phyloP scores from a whole-genome alignment of 1,140 invertebrate genomes.

The Mizuhopecten yessoensis region DNA sequence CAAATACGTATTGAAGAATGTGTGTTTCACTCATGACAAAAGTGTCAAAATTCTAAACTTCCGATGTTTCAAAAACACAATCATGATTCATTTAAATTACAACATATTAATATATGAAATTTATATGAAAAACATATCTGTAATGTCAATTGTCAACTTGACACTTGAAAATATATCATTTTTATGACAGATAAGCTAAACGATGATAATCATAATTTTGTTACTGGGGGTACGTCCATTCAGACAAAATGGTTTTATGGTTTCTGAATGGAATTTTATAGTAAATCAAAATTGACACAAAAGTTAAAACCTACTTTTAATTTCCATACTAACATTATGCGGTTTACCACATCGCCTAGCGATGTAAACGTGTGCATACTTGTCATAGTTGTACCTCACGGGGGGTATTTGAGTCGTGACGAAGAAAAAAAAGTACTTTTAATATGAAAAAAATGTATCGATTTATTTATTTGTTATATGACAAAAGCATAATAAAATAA shows the following conservation, averaged over 20 bases:
- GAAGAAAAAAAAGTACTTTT: no score
- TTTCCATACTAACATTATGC: neutral
- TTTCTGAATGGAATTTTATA: neutral
- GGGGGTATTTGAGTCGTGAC: no score
- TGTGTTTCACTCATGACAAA: neutral
- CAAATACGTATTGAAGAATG: neutral
- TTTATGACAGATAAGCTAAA: neutral
- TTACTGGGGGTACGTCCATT: neutral
- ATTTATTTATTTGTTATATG: no score
- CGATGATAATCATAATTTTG: neutral
- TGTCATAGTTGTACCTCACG: no score
- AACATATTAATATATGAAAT: neutral
- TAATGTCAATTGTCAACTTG: neutral
- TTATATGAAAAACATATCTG: neutral
- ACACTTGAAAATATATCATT: neutral
- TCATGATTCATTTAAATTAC: neutral
- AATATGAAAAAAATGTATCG: no score
- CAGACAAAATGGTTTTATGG: neutral
- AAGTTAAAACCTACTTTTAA: neutral
- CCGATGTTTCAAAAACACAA: neutral
- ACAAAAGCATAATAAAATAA: no score
- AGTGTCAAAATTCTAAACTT: neutral
- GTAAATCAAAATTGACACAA: neutral
- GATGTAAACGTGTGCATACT: no score
- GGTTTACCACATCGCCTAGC: neutral